Conservation (phyloP, 2,113 vertebrate species). For the Eclectus roratus region DNA sequence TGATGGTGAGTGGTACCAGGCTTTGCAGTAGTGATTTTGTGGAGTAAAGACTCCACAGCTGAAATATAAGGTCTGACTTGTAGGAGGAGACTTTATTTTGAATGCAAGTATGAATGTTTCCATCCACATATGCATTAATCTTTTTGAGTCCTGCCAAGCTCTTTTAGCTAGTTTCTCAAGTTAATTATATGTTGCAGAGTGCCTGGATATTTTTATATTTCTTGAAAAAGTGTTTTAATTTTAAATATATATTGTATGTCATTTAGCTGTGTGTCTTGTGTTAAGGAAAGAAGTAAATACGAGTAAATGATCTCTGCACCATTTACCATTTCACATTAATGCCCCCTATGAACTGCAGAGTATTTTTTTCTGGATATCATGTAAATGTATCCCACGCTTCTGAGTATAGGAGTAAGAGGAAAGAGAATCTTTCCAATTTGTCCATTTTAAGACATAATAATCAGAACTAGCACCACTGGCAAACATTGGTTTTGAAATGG, state of each 20-base stretch:
- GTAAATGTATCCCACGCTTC: not conserved
- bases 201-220: conserved; percentile 3
- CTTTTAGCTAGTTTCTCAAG: conserved; percentile 29
- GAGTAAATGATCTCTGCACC: not conserved
- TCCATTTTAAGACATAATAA: not conserved
- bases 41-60: not conserved
- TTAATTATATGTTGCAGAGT: conserved; percentile 13
- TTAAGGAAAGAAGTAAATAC: not conserved
- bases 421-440: not conserved
- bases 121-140: not conserved
- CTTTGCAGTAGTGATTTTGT: not conserved
- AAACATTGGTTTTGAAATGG: not conserved
- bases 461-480: not conserved
- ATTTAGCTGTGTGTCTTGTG: not conserved
- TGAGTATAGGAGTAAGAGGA: not conserved
- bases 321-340: not conserved
- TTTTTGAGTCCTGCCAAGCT: not conserved
- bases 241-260: not conserved
- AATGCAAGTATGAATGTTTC: not conserved
- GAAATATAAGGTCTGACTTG: not conserved
- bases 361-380: not conserved
- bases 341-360: not conserved
- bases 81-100: not conserved
- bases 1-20: fast-evolving
- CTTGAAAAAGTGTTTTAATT: conserved; percentile 31